These are phyloP conservation scores for Aplocera efformata DNA, from an alignment of 2,888 invertebrate species.

Conservation along the genomic window DNA sequence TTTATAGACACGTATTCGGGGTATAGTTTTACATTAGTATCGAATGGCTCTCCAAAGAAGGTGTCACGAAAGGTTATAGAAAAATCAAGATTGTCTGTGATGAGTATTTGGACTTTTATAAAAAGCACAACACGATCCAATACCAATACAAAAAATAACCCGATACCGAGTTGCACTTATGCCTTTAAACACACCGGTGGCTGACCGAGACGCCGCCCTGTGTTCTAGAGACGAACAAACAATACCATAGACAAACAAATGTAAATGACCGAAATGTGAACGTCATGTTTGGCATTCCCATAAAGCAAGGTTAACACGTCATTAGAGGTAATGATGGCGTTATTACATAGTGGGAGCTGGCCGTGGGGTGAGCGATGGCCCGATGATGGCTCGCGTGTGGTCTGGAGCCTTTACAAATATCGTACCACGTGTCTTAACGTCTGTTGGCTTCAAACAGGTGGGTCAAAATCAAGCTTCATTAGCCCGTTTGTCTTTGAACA, in stretches of 20 bases:
- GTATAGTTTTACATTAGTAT: conserved; percentile 6
- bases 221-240: conserved; percentile 78
- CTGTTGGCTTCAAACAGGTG: conserved; percentile 33
- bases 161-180: conserved; percentile 63
- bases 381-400: conserved; percentile 73
- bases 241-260: conserved; percentile 76
- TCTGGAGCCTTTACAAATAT: conserved; percentile 67
- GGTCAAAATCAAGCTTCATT: conserved; percentile 30
- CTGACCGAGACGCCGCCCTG: conserved; percentile 72
- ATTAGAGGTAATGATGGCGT: conserved; percentile 79
- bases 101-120: conserved; percentile 24
- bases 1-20: conserved; percentile 8
- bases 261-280: conserved; percentile 80
- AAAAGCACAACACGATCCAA: conserved; percentile 42
- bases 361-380: conserved; percentile 58
- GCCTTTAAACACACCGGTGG: conserved; percentile 63
- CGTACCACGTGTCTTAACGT: conserved; percentile 54
- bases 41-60: conserved; percentile 1
- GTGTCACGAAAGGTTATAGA: conserved; percentile 6
- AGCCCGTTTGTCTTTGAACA: conserved; percentile 26
- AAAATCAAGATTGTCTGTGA: conserved; percentile 3
- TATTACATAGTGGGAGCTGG: conserved; percentile 61
- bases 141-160: conserved; percentile 53
- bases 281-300: conserved; percentile 81
- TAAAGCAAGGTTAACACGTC: conserved; percentile 80